Base-by-base conservation (phyloP, 2,797 vertebrate species). In the Pseudomugil gertrudae region DNA sequence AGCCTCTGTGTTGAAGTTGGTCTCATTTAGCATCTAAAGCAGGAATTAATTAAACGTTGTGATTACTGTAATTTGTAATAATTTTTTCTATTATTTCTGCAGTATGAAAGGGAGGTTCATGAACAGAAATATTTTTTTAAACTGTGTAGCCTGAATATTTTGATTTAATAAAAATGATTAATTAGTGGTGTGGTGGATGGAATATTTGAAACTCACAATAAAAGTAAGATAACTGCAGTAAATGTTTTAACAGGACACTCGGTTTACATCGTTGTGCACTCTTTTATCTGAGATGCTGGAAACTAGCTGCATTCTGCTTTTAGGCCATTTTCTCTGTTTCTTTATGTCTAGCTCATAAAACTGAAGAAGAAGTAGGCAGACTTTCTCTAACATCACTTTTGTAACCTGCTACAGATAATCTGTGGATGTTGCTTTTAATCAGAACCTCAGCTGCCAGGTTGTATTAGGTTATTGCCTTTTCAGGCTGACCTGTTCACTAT, bases 31-130 rank as follows among this genome's bases (percentile, higher is more conserved):
- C 62, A 53, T 63, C 60, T 47, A 63, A 69, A 70, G 75, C 58
- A 69, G 67, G 48, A 66, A 47, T 68, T 82, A 76, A 81, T 84
- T 80, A 70, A 63, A 13, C 48, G 24, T 19, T 57, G 27, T 83
- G 75, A 86, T 88, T 66, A 69, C 63, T 73, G 40, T 75, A 79
- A 81, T 84, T 84, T 84, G 58, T 63, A 77, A 85, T 84, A 64
- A 76, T 80, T 76, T 57, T 63, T 71, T 27, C 56, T 51, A 63
- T 81, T 52, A 78, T 88, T 78, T 84, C 27, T 58, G 56, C 32
- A 60, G 54, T 55, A 24, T 62, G 47, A 61, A 43, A 17, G 50
- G 69, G 63, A 58, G 59, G 62, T 54, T 43, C 14, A 43, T 50
- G 59, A 81, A 57, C 57, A 61, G 45, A 26, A 76, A 71, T 58